Conservation (phyloP, 1,140 invertebrate genomes). For the Palaemon carinicauda region DNA sequence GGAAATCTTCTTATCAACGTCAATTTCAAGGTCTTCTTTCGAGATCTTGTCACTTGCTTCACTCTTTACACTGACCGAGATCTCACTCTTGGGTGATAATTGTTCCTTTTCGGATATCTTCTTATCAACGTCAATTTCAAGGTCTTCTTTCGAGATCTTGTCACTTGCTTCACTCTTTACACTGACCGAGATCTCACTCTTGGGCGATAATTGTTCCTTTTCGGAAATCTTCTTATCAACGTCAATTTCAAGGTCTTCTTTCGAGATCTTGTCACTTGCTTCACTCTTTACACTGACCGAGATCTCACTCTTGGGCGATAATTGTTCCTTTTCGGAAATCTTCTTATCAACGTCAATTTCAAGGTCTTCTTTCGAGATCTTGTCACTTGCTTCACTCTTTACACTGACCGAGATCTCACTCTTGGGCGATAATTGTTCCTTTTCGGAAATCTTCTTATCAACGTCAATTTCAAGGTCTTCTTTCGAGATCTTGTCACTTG, state of each 20-base stretch:
- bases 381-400: slow-evolving; percentile 21
- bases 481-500: not conserved
- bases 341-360: slow-evolving; percentile 18
- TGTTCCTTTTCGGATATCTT: slow-evolving; percentile 3
- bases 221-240: slow-evolving; percentile 39
- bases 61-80: slow-evolving; percentile 22
- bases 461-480: not conserved
- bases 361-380: slow-evolving; percentile 26
- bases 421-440: slow-evolving; percentile 19
- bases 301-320: slow-evolving; percentile 27
- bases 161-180: slow-evolving; percentile 2
- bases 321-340: not conserved
- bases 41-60: not conserved
- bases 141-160: not conserved
- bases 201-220: slow-evolving; percentile 51
- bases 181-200: slow-evolving; percentile 37
- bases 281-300: slow-evolving; percentile 7
- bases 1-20: not conserved
- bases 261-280: not conserved
- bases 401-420: slow-evolving; percentile 24
- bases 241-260: not conserved
- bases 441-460: not conserved
- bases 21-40: not conserved
- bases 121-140: not conserved
- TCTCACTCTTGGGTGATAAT: slow-evolving; percentile 8